These are phyloP conservation scores for Synanthedon myopaeformis DNA, from an alignment of 2,888 invertebrate genomes.

Conservation along the genomic window DNA sequence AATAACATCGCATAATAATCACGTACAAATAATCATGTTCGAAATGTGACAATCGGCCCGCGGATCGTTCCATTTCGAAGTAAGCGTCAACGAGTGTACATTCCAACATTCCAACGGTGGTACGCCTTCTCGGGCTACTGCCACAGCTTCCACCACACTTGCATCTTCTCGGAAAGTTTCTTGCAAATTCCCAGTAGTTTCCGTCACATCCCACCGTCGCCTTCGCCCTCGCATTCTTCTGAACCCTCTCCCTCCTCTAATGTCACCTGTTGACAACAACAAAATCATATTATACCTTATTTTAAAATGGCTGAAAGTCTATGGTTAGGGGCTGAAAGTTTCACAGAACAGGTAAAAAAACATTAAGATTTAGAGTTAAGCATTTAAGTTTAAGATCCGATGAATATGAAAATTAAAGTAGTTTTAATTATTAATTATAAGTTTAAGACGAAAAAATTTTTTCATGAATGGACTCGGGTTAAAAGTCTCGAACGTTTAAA, in stretches of 20 bases:
- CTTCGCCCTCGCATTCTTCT: constrained; percentile 67
- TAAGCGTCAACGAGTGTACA: constrained; percentile 62
- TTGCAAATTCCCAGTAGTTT: constrained; percentile 91
- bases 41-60: constrained; percentile 55
- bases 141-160: constrained; percentile 90
- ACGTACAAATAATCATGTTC: constrained; percentile 60
- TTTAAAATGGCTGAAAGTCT: background rate
- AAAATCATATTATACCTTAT: background rate
- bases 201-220: constrained; percentile 88
- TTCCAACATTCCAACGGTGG: constrained; percentile 20
- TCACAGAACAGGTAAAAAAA: too few relatives aligned
- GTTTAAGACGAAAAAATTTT: too few relatives aligned
- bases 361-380: too few relatives aligned
- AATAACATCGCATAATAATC: constrained; percentile 64
- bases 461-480: too few relatives aligned
- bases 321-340: too few relatives aligned
- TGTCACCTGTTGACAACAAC: constrained; percentile 73
- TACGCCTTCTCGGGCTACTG: constrained; percentile 46
- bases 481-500: too few relatives aligned
- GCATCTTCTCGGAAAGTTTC: constrained; percentile 90
- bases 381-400: too few relatives aligned
- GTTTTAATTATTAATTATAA: too few relatives aligned
- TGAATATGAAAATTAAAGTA: too few relatives aligned
- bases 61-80: constrained; percentile 55
- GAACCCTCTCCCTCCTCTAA: constrained; percentile 87